Evolutionary conservation across 2,888 invertebrate genomes (phyloP), one percentile per base, ranked within the genome.

Genomic region (Cosmia pyralina): DNA sequence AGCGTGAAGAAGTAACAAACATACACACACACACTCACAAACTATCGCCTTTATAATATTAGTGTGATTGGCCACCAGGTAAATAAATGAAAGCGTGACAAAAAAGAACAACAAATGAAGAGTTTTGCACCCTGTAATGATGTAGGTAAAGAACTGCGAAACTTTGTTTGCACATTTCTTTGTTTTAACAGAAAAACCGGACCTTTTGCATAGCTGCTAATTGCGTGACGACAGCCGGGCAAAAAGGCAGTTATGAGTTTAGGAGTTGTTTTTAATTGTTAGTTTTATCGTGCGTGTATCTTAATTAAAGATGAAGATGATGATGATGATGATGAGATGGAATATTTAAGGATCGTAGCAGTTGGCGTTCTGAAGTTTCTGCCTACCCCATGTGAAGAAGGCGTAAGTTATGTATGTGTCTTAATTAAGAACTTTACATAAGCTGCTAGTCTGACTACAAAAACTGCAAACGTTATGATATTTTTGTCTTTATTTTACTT

Each of bases 111-210:
- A 76, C 74, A 85, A 83, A 79, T 79, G 65, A 79, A 81, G 79
- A 85, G 83, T 83, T 83, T 85, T 77, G 74, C 81, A 83, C 83
- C 73, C 75, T 81, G 73, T 81, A 81, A 85, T 86, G 76, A 84
- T 75, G 75, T 77, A 72, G 66, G 77, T 63, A 81, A 85, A 77
- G 72, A 81, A 79, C 74, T 77, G 84, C 52, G 69, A 75, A 81
- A 85, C 78, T 78, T 83, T 85, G 79, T 86, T 82, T 78, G 69
- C 68, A 74, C 74, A 77, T 77, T 71, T 79, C 81, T 85, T 84
- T 84, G 72, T 84, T 81, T 67, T 57, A 74, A 74, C 73, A 77
- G 64, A 76, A 72, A 69, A 79, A 74, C 69, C 64, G 67, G 65
- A 73, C 67, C 62, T 76, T 79, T 72, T 73, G 65, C 59, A 72